Percentiles rank a stretch among this genome's conserved stretches.
Evolutionary conservation across 2,888 invertebrate species (phyloP).

Genomic region (Netelia melanura): DNA sequence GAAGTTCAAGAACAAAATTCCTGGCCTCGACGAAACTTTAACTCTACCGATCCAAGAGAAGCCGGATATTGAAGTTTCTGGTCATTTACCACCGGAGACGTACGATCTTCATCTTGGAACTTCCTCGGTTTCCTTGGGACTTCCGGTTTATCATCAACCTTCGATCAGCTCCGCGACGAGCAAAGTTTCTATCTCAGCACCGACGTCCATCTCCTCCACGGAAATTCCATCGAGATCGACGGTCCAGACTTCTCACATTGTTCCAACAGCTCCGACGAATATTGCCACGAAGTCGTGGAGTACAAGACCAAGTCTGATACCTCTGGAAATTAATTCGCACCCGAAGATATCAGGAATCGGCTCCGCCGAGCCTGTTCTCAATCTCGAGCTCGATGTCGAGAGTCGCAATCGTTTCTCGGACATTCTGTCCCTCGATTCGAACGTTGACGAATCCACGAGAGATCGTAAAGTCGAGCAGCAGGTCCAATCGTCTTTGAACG

Average conservation of each 20-base stretch:
- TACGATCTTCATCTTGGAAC: conserved; percentile 79
- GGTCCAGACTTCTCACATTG: background rate
- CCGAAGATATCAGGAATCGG: conserved; percentile 79
- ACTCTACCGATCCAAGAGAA: conserved; percentile 18
- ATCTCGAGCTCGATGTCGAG: conserved; percentile 79
- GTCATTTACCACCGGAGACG: conserved; percentile 79
- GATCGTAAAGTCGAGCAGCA: conserved; percentile 72
- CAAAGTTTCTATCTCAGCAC: background rate
- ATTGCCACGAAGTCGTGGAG: conserved; percentile 26
- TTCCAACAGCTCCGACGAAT: conserved; percentile 6
- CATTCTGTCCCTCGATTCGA: conserved; percentile 70
- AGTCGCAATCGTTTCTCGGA: conserved; percentile 78
- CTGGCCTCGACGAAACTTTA: conserved; percentile 66
- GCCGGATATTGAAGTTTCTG: conserved; percentile 79
- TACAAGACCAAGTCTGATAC: conserved; percentile 25
- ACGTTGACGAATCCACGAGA: conserved; percentile 65
- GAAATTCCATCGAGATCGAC: background rate
- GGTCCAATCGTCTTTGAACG: conserved; percentile 25
- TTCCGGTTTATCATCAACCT: background rate
- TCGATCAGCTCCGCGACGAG: background rate
- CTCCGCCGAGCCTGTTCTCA: conserved; percentile 82
- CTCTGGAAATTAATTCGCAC: conserved; percentile 48
- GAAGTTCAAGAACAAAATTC: conserved; percentile 79
- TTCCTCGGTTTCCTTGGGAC: conserved; percentile 67
- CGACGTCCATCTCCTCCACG: background rate